These are phyloP conservation scores for Luidia sarsii DNA, from an alignment of 53 echinoderm and acorn worm species.

Conservation along the genomic window DNA sequence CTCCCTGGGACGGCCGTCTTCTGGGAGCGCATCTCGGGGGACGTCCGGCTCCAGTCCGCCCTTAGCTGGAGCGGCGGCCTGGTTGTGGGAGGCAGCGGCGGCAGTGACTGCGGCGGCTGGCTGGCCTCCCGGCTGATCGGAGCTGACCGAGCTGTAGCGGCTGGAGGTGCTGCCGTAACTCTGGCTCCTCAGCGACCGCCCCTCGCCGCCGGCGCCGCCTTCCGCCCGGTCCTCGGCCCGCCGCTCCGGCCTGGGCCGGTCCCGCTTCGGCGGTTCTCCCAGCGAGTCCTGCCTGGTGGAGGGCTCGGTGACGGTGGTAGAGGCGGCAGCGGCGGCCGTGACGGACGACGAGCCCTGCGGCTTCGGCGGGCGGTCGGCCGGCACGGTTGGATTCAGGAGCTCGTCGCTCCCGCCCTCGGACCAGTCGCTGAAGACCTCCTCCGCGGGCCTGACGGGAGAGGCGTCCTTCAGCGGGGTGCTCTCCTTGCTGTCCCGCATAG, in stretches of 20 bases:
- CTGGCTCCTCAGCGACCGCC: slow-evolving; percentile 59
- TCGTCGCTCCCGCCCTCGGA: slow-evolving; percentile 71
- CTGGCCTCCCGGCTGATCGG: slow-evolving; percentile 27
- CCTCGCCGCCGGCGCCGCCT: slow-evolving; percentile 15
- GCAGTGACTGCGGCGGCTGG: too few relatives aligned
- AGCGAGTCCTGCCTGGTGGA: neutral
- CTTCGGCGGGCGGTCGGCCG: slow-evolving; percentile 5
- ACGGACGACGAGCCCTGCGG: neutral
- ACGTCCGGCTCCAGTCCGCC: slow-evolving; percentile 15
- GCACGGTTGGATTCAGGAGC: slow-evolving; percentile 52
- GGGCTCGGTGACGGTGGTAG: neutral
- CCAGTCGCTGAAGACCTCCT: slow-evolving; percentile 71
- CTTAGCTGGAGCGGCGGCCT: neutral
- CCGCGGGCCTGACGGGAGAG: slow-evolving; percentile 18
- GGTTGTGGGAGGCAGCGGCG: slow-evolving; percentile 1
- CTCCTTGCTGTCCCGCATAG: slow-evolving; percentile 28
- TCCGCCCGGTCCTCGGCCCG: slow-evolving; percentile 34
- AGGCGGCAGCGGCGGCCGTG: neutral
- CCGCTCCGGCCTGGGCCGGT: slow-evolving; percentile 13
- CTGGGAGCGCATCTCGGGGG: neutral
- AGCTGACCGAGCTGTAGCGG: slow-evolving; percentile 68
- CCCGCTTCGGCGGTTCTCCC: slow-evolving; percentile 8
- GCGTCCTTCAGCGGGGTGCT: slow-evolving; percentile 43
- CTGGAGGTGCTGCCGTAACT: slow-evolving; percentile 74
- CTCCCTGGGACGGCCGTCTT: neutral